A percentile compares a stretch with the other conserved stretches of the same genome.
phyloP scores from a whole-genome alignment of 2,113 vertebrate genomes.

The Onychorhynchus coronatus region DNA sequence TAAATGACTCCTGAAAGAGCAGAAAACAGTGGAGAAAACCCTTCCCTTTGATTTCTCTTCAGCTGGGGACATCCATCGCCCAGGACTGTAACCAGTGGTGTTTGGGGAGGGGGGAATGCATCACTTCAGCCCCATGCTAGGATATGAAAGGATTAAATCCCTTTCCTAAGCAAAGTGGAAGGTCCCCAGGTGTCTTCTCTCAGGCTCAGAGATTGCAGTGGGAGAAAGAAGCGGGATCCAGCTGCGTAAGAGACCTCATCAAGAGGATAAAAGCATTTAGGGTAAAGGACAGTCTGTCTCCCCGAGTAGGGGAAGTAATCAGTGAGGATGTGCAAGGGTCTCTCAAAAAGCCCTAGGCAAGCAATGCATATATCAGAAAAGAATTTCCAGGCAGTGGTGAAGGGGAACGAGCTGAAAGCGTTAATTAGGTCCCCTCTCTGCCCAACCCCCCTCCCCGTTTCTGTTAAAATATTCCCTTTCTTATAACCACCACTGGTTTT shows the following conservation, averaged over 20 bases:
- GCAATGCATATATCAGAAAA: neutral
- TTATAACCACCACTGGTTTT: neutral
- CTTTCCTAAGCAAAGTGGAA: conserved; percentile 36
- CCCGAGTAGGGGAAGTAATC: conserved; percentile 46
- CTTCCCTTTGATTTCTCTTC: conserved; percentile 36
- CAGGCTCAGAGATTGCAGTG: conserved; percentile 45
- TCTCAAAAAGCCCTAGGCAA: conserved; percentile 28
- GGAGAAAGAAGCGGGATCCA: conserved; percentile 54
- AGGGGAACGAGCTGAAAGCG: neutral
- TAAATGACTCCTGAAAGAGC: conserved; percentile 9
- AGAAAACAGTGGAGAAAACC: neutral
- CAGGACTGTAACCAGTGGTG: neutral
- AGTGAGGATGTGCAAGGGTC: conserved; percentile 31
- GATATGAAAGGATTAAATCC: conserved; percentile 32
- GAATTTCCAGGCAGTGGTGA: neutral
- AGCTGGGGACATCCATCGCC: neutral
- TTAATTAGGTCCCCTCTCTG: neutral
- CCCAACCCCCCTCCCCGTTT: neutral
- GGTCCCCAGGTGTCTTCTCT: conserved; percentile 53
- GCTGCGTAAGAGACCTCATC: conserved; percentile 60
- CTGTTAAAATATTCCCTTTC: neutral
- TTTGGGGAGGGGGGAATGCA: neutral
- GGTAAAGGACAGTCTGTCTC: conserved; percentile 42
- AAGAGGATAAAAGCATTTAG: conserved; percentile 65
- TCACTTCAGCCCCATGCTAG: neutral